Base-by-base conservation (phyloP, 2,113 vertebrate species). In the Chelonoidis abingdonii region DNA sequence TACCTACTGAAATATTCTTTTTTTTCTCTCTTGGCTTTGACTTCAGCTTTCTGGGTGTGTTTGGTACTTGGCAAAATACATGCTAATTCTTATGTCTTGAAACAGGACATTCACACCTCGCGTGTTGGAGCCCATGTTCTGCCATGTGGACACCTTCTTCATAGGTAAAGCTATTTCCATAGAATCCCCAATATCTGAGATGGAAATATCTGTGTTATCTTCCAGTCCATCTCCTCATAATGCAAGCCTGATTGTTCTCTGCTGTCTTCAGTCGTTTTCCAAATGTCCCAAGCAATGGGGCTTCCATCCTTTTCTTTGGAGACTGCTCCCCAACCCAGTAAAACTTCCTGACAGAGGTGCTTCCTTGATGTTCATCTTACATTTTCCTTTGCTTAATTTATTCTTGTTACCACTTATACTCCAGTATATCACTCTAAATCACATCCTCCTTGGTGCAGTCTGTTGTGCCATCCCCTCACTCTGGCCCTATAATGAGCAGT, bases 21-120 rank as follows among this genome's bases (percentile, higher is more conserved):
- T 22, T 52, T 69, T 22, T 72, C 59, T 35, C 16, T 2, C 12
- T 5, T 76, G 65, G 90, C 59, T 81, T 84, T 86, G 80, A 90
- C 80, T 22, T 83, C 83, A 4, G 8, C 10, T 84, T 24, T 88
- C 85, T 72, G 47, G 53, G n/a, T 53, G 49, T 31, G 62, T 6
- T 84, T 90, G 8, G 57, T 38, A 75, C 5, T 72, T 89, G 10
- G 69, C 47, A 52, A 84, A 80, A 25, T 22, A 82, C 75, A 35
- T 22, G 79, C 8, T 88, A 17, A 24, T 21, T 53, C 50, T 85
- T 38, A 5, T 93, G 59, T 52, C 14, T 72, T n/a, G 0, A 82
- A 87, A 84, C 83, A 99, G 99, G 99, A 99, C 92, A 99, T 99
- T 96, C 99, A 99, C 96, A 99, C 99, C 0, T 99, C 99, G 83